phyloP scores from a whole-genome alignment of 2,113 vertebrate genomes.

The Psephotus haematonotus region DNA sequence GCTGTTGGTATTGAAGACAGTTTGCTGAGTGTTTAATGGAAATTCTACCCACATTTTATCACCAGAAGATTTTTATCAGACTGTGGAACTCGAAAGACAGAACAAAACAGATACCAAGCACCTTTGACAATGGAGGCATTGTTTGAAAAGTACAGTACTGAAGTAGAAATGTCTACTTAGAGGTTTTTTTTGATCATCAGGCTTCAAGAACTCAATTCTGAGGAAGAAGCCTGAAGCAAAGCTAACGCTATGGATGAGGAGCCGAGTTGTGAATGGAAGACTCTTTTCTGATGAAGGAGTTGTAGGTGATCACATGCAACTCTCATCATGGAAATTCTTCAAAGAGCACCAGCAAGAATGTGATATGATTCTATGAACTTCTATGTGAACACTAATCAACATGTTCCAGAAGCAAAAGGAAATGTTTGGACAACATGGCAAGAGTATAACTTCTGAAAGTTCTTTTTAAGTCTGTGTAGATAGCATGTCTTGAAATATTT shows the following conservation, averaged over 20 bases:
- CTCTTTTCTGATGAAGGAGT: background rate
- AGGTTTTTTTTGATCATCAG: background rate
- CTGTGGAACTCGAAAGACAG: background rate
- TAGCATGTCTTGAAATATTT: background rate
- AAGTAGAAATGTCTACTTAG: background rate
- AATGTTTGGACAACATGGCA: background rate
- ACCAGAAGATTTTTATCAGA: background rate
- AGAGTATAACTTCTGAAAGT: background rate
- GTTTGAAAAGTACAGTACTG: background rate
- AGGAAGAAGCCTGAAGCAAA: background rate
- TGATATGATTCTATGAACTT: background rate
- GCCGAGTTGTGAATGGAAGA: background rate
- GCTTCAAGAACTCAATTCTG: background rate
- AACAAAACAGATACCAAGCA: background rate
- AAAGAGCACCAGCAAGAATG: background rate
- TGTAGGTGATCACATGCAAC: background rate
- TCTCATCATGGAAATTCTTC: background rate
- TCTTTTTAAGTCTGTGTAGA: background rate
- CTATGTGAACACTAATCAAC: background rate
- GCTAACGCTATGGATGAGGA: fast-evolving
- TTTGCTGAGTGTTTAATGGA: background rate
- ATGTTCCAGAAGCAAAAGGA: background rate
- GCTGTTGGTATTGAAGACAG: background rate
- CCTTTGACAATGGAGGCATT: background rate
- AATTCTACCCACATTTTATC: background rate